Percentiles rank a stretch among this genome's conserved stretches.
These are phyloP conservation scores for Cettia cetti DNA, from an alignment of 2,113 vertebrate species.

Conservation along the genomic window DNA sequence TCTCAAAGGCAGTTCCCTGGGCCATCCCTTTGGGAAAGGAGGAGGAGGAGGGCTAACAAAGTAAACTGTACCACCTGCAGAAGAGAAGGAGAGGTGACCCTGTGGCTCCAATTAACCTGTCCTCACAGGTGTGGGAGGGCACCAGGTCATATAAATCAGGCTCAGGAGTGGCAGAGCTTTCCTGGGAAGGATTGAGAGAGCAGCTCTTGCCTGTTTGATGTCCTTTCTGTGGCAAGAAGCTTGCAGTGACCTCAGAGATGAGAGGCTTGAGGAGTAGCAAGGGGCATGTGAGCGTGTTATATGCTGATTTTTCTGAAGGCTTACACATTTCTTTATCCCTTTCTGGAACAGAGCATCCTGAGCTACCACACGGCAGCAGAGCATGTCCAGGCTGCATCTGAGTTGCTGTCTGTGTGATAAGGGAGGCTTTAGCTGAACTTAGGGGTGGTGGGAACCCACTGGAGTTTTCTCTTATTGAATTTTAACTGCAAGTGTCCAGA, in stretches of 20 bases:
- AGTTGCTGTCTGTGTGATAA: not conserved
- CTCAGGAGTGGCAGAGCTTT: rapidly evolving
- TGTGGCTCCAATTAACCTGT: not conserved
- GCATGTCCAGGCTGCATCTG: not conserved
- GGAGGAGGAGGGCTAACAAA: not conserved
- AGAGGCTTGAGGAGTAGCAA: not conserved
- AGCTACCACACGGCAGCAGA: rapidly evolving
- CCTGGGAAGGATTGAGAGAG: not conserved
- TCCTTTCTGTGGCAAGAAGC: not conserved
- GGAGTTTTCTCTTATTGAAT: not conserved
- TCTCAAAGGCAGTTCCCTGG: not conserved
- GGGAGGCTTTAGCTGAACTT: not conserved
- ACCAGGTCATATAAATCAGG: not conserved
- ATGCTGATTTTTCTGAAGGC: not conserved
- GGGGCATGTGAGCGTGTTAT: not conserved
- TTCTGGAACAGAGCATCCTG: not conserved
- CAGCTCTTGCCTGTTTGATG: not conserved
- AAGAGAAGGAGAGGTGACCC: not conserved
- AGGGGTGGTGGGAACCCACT: rapidly evolving
- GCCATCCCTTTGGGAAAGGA: not conserved
- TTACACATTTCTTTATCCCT: not conserved
- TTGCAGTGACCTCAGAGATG: not conserved
- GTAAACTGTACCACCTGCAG: not conserved
- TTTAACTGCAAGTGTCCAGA: rapidly evolving
- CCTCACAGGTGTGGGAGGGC: not conserved